These are phyloP conservation scores for Drosophila orena DNA, from an alignment of 1,140 invertebrate species.

Conservation along the genomic window DNA sequence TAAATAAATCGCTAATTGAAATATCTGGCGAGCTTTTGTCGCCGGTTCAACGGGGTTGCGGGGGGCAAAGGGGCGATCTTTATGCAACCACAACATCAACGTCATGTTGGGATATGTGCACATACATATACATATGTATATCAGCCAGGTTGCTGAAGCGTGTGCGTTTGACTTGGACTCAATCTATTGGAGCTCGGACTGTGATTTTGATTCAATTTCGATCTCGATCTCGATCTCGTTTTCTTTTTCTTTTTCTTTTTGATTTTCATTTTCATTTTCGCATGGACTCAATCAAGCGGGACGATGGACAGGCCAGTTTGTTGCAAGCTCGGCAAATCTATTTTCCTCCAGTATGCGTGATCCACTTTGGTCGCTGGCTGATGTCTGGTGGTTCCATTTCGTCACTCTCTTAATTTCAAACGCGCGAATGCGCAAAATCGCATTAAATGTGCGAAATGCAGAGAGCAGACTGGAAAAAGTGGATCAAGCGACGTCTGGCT, in stretches of 20 bases:
- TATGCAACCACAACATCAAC: slow-evolving; percentile 52
- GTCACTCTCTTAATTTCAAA: slow-evolving; percentile 78
- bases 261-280: slow-evolving; percentile 48
- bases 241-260: slow-evolving; percentile 47
- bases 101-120: slow-evolving; percentile 37
- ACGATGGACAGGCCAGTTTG: slow-evolving; percentile 52
- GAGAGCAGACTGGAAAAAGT: slow-evolving; percentile 61
- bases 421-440: slow-evolving; percentile 79
- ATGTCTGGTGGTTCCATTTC: slow-evolving; percentile 55
- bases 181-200: slow-evolving; percentile 2
- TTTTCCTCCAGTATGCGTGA: slow-evolving; percentile 43
- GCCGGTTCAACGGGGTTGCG: slow-evolving; percentile 14
- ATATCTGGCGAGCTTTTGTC: slow-evolving; percentile 50
- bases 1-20: slow-evolving; percentile 68
- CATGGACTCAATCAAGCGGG: slow-evolving; percentile 78
- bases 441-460: slow-evolving; percentile 79
- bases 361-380: slow-evolving; percentile 53
- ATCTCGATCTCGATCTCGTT: slow-evolving; percentile 3
- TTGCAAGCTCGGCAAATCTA: slow-evolving; percentile 55
- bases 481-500: slow-evolving; percentile 63
- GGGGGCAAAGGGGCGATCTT: slow-evolving; percentile 18
- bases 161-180: slow-evolving; percentile 45
- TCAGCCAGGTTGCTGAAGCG: slow-evolving; percentile 47
- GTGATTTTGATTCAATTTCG: slow-evolving; percentile 38
- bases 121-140: too few species aligned